These are phyloP conservation scores for Phoxinus phoxinus DNA, from an alignment of 2,113 vertebrate genomes.

Conservation along the genomic window DNA sequence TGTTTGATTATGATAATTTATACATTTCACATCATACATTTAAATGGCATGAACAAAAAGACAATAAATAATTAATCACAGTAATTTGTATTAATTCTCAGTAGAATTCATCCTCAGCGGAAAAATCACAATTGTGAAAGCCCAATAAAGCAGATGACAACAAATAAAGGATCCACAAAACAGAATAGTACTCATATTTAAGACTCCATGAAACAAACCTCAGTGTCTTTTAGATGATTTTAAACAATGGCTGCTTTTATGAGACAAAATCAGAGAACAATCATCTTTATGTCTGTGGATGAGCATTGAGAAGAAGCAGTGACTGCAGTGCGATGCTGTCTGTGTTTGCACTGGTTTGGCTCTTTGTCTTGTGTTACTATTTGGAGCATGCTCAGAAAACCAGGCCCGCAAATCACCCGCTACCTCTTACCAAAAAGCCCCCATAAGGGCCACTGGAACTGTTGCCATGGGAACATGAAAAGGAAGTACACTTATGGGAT, in stretches of 20 bases:
- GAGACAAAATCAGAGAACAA: slow-evolving; percentile 3
- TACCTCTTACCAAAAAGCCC: neutral
- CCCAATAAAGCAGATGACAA: neutral
- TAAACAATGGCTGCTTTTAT: neutral
- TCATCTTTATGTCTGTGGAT: slow-evolving; percentile 14
- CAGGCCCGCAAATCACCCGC: slow-evolving; percentile 28
- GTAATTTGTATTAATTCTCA: neutral
- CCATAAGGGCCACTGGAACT: slow-evolving; percentile 31
- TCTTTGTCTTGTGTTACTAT: slow-evolving; percentile 18
- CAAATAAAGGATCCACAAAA: neutral
- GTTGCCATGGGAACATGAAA: slow-evolving; percentile 52
- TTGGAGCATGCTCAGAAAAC: slow-evolving; percentile 29
- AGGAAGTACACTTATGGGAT: slow-evolving; percentile 30
- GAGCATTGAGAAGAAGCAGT: neutral
- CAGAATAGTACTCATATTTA: neutral
- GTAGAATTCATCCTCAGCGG: neutral
- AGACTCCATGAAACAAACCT: neutral
- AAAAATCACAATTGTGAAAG: neutral
- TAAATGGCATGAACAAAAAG: neutral
- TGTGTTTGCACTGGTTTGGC: neutral
- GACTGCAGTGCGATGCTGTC: neutral
- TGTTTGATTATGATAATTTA: neutral
- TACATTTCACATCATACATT: neutral
- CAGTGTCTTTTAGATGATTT: neutral
- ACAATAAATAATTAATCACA: neutral